Conservation (phyloP, 1,140 invertebrate species). For the Homarus americanus region DNA sequence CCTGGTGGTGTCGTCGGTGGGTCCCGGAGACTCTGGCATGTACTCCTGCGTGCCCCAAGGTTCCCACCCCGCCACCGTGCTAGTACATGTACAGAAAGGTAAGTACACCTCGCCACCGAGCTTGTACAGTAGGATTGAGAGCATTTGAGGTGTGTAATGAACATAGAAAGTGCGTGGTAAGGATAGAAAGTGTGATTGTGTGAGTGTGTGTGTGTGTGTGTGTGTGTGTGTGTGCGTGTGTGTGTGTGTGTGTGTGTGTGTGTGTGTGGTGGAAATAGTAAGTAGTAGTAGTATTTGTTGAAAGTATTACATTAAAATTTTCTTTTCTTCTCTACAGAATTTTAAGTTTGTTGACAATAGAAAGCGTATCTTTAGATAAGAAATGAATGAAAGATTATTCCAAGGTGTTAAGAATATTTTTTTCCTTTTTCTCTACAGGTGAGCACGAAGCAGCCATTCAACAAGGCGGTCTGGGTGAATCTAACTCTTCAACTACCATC, state of each 20-base stretch:
- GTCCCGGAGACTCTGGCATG: slow-evolving; percentile 54
- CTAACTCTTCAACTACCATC: not conserved
- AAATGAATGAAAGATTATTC: no score
- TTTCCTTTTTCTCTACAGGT: not conserved
- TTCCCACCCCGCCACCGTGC: slow-evolving; percentile 47
- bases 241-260: not conserved
- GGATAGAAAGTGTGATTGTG: no score
- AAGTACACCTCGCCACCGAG: not conserved
- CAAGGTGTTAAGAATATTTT: no score
- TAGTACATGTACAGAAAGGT: slow-evolving; percentile 29
- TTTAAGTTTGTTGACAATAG: no score
- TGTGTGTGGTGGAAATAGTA: not conserved
- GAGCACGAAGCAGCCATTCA: slow-evolving; percentile 30
- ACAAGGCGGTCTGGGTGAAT: slow-evolving; percentile 14
- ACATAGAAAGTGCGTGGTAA: no score
- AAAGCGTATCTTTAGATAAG: no score
- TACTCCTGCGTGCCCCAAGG: slow-evolving; percentile 50
- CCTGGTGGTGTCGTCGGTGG: slow-evolving; percentile 40
- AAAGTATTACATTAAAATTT: not conserved
- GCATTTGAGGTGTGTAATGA: no score
- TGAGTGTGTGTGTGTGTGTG: no score
- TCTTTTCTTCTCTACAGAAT: no score
- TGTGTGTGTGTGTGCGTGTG: not conserved
- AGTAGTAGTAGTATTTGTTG: not conserved
- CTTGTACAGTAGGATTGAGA: not conserved